These are phyloP conservation scores for Matsumurasca onukii DNA, from an alignment of 1,140 invertebrate species.

Conservation along the genomic window DNA sequence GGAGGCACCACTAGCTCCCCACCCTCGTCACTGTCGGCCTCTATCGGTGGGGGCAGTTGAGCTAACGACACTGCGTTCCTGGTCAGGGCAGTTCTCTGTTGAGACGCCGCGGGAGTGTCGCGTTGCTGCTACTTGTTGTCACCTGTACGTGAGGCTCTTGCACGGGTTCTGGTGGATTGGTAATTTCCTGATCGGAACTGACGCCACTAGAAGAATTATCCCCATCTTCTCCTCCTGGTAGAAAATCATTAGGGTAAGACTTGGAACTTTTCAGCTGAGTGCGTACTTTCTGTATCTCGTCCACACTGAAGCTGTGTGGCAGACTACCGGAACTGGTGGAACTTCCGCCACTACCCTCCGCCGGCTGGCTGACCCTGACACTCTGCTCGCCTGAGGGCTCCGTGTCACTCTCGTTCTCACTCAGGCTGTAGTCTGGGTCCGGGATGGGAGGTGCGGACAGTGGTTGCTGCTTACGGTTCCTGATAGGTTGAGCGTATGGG, in stretches of 20 bases:
- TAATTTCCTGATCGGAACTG: slow-evolving; percentile 79
- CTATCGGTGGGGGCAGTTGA: slow-evolving; percentile 77
- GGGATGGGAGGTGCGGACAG: slow-evolving; percentile 71
- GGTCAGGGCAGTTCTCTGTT: slow-evolving; percentile 49
- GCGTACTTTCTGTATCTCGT: slow-evolving; percentile 78
- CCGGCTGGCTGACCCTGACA: slow-evolving; percentile 39
- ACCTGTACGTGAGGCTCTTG: slow-evolving; percentile 50
- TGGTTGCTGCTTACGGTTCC: slow-evolving; percentile 29
- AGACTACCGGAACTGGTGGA: slow-evolving; percentile 65
- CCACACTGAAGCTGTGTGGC: slow-evolving; percentile 81
- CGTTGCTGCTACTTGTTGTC: slow-evolving; percentile 44
- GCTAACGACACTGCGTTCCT: slow-evolving; percentile 73
- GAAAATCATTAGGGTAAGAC: slow-evolving; percentile 78
- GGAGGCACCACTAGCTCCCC: slow-evolving; percentile 68
- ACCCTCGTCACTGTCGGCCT: slow-evolving; percentile 68
- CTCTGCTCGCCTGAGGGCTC: slow-evolving; percentile 56
- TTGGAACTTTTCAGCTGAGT: slow-evolving; percentile 81
- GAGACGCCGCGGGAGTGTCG: slow-evolving; percentile 48
- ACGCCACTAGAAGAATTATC: slow-evolving; percentile 86
- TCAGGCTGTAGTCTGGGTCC: slow-evolving; percentile 86
- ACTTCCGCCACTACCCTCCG: slow-evolving; percentile 40
- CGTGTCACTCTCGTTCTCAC: slow-evolving; percentile 62
- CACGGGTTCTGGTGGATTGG: slow-evolving; percentile 44
- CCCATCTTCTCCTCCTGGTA: slow-evolving; percentile 65
- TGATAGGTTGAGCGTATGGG: slow-evolving; percentile 40